Conservation (phyloP, 2,888 invertebrate species). For the Sinodicranocentrus sp. region DNA sequence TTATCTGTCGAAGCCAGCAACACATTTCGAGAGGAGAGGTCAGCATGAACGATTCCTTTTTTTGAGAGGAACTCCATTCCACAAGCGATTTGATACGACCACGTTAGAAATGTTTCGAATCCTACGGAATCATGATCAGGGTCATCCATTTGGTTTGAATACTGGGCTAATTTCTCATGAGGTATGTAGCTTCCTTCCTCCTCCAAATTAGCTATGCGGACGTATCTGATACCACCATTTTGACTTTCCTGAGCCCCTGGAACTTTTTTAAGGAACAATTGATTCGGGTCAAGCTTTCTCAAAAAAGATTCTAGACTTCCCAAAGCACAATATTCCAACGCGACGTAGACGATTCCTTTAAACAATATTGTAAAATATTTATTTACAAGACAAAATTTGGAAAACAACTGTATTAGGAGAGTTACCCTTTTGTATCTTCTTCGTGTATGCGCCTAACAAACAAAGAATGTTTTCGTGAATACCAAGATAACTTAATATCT, state of each 20-base stretch:
- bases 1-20: slow-evolving; percentile 23
- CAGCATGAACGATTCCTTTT: slow-evolving; percentile 51
- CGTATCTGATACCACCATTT: slow-evolving; percentile 15
- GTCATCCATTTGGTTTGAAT: too few relatives aligned
- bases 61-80: slow-evolving; percentile 47
- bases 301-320: slow-evolving; percentile 52
- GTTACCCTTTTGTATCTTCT: slow-evolving; percentile 48
- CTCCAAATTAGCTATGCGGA: not conserved
- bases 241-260: not conserved
- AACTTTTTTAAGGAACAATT: not conserved
- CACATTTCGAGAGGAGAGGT: slow-evolving; percentile 47
- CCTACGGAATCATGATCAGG: not conserved
- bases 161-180: too few relatives aligned
- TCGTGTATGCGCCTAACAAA: slow-evolving; percentile 66
- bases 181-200: not conserved
- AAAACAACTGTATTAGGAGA: too few relatives aligned
- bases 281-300: not conserved
- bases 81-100: slow-evolving; percentile 55
- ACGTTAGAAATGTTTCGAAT: slow-evolving; percentile 23
- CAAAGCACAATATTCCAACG: slow-evolving; percentile 56
- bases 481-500: slow-evolving; percentile 66
- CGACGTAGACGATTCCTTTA: slow-evolving; percentile 57
- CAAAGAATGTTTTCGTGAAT: slow-evolving; percentile 64
- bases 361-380: too few relatives aligned
- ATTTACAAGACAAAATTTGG: too few relatives aligned